phyloP scores from a whole-genome alignment of 2,888 invertebrate species.

The Synergus itoensis region DNA sequence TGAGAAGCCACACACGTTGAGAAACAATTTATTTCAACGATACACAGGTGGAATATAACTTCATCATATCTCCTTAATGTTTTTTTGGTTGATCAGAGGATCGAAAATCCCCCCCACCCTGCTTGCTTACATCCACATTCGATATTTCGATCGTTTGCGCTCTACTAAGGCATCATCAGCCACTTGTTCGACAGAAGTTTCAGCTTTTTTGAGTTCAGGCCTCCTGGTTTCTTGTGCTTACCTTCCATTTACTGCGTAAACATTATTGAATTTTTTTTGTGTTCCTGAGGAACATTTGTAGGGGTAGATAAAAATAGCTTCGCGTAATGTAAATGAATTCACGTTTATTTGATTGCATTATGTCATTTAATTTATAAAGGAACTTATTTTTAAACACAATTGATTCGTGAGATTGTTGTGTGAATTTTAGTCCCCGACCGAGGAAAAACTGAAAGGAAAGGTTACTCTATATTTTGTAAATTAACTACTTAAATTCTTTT shows the following conservation, averaged over 20 bases:
- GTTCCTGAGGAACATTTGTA: not conserved
- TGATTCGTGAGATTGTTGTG: too few species aligned
- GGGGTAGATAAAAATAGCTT: not conserved
- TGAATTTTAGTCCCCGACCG: too few species aligned
- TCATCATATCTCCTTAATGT: not conserved
- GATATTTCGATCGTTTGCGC: not conserved
- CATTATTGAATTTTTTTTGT: not conserved
- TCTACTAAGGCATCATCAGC: not conserved
- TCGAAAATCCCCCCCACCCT: not conserved
- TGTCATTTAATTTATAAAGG: too few species aligned
- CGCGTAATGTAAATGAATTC: too few species aligned
- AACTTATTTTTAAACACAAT: too few species aligned
- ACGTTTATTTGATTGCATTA: too few species aligned
- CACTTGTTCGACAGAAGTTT: not conserved
- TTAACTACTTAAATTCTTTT: too few species aligned
- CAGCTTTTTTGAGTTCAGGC: not conserved
- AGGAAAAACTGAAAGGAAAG: too few species aligned
- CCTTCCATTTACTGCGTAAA: not conserved
- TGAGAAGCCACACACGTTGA: not conserved
- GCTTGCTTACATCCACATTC: not conserved
- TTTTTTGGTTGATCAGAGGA: not conserved
- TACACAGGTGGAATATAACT: not conserved
- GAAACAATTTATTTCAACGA: not conserved
- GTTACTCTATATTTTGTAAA: too few species aligned
- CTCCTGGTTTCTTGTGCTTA: not conserved